Evolutionary conservation across 2,113 vertebrate genomes (phyloP).

Genomic region (Gnathonemus echidnorhynchus): DNA sequence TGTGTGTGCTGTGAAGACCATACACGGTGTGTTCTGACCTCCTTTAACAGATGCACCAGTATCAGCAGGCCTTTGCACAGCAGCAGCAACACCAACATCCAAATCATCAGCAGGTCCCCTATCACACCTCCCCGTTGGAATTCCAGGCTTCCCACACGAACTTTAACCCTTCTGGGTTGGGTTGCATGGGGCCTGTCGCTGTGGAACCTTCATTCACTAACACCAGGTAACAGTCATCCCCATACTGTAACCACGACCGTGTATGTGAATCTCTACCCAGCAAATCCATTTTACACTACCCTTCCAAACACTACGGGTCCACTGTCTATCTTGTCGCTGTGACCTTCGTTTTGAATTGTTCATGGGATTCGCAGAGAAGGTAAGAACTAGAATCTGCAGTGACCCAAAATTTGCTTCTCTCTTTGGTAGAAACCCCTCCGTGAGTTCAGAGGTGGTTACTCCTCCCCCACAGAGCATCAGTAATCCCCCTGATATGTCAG

Average conservation of each 20-base stretch:
- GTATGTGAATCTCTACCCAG: neutral
- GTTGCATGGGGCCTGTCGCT: slow-evolving; percentile 47
- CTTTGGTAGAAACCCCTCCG: slow-evolving; percentile 54
- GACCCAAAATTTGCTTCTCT: neutral
- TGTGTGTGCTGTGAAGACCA: neutral
- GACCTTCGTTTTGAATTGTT: neutral
- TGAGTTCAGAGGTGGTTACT: slow-evolving; percentile 56
- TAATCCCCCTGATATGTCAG: slow-evolving; percentile 93
- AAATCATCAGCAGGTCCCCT: slow-evolving; percentile 71
- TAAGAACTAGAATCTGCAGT: neutral
- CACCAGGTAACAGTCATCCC: slow-evolving; percentile 48
- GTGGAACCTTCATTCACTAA: slow-evolving; percentile 59
- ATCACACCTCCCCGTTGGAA: slow-evolving; percentile 75
- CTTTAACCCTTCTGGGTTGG: slow-evolving; percentile 60
- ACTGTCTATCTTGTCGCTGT: neutral
- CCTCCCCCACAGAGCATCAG: slow-evolving; percentile 65
- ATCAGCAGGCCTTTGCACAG: slow-evolving; percentile 81
- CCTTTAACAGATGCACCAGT: slow-evolving; percentile 76
- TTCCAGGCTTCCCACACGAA: slow-evolving; percentile 70
- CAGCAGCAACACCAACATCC: slow-evolving; percentile 71
- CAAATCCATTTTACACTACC: neutral
- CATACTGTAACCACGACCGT: neutral
- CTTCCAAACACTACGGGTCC: neutral
- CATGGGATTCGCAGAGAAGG: neutral
- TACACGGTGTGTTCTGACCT: slow-evolving; percentile 3